Evolutionary conservation across 2,797 vertebrate genomes (phyloP).

Genomic region (Takifugu ocellatus): DNA sequence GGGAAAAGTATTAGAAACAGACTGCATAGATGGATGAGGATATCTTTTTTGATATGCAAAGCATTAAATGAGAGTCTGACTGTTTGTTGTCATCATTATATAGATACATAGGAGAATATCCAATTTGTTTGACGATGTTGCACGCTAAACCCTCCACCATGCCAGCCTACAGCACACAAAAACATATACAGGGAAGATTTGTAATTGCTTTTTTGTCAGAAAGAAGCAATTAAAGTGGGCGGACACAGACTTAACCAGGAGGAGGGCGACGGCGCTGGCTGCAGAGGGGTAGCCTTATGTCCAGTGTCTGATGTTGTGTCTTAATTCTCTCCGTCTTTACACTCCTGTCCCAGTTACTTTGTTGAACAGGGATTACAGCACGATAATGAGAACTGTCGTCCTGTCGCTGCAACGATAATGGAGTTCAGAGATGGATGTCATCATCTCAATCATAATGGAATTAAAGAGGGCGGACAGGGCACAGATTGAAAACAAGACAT

Average conservation of each 20-base stretch:
- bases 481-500: slow-evolving; percentile 29
- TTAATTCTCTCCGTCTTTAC: slow-evolving; percentile 19
- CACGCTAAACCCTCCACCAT: neutral
- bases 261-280: slow-evolving; percentile 30
- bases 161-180: neutral
- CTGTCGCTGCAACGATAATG: slow-evolving; percentile 73
- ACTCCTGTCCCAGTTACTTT: slow-evolving; percentile 43
- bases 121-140: neutral
- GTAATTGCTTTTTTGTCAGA: slow-evolving; percentile 12
- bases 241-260: slow-evolving; percentile 20
- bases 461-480: slow-evolving; percentile 61
- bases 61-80: neutral
- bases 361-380: slow-evolving; percentile 73
- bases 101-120: neutral
- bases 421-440: slow-evolving; percentile 76
- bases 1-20: slow-evolving; percentile 2
- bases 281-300: slow-evolving; percentile 32
- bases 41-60: neutral
- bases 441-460: slow-evolving; percentile 75
- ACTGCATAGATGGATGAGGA: neutral
- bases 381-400: slow-evolving; percentile 73
- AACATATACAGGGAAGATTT: slow-evolving; percentile 8
- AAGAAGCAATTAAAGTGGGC: slow-evolving; percentile 1
- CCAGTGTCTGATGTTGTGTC: slow-evolving; percentile 44
- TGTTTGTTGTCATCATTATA: neutral